These are phyloP conservation scores for Hirudinaria manillensis DNA, from an alignment of 2,888 invertebrate species.

Conservation along the genomic window DNA sequence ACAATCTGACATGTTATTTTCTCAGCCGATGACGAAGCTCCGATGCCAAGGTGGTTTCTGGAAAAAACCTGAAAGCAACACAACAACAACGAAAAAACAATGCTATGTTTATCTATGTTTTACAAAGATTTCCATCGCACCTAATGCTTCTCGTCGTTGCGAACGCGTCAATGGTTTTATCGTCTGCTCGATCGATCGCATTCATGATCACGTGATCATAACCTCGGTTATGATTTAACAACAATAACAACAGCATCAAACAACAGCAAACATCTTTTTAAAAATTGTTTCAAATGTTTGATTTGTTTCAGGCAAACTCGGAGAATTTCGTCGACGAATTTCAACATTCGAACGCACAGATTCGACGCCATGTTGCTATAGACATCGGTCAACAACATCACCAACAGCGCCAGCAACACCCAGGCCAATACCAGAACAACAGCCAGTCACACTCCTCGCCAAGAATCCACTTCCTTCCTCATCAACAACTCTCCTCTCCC, in stretches of 20 bases:
- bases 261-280: not conserved
- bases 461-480: constrained; percentile 12
- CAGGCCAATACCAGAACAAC: not conserved
- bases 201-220: not conserved
- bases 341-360: not conserved
- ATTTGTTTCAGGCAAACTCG: not conserved
- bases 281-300: not conserved
- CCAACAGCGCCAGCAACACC: not conserved
- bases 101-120: no score
- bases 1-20: no score
- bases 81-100: no score
- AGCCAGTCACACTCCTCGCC: no score
- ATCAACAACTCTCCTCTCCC: not conserved
- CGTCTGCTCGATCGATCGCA: not conserved
- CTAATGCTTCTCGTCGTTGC: no score
- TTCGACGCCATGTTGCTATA: no score
- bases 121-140: not conserved
- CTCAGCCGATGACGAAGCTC: no score
- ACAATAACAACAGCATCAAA: not conserved
- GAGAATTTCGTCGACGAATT: no score
- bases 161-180: not conserved
- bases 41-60: no score
- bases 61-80: no score
- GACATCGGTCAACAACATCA: not conserved
- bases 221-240: not conserved